Evolutionary conservation across 1,140 invertebrate genomes (phyloP).

Genomic region (Zaprionus lachaisei): DNA sequence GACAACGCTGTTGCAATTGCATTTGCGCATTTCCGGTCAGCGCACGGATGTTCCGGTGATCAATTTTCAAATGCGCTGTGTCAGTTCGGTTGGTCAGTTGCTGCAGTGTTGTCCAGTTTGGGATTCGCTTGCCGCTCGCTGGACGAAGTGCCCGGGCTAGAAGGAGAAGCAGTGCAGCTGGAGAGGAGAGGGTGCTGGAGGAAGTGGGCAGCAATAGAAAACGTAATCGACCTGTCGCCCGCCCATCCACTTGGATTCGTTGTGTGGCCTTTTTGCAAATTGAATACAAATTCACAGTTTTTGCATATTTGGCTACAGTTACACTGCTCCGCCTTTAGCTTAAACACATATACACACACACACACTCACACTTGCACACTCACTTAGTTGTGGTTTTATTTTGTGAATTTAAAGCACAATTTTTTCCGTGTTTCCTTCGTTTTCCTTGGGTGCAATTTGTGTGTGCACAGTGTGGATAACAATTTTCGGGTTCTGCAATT

Average conservation of each 20-base stretch:
- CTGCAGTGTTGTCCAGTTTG: constrained; percentile 28
- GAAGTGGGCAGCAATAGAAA: not conserved
- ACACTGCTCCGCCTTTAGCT: constrained; percentile 22
- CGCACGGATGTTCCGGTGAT: constrained; percentile 82
- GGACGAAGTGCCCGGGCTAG: not conserved
- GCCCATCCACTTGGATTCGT: constrained; percentile 59
- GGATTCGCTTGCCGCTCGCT: constrained; percentile 2
- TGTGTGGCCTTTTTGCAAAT: constrained; percentile 58
- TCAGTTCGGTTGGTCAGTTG: constrained; percentile 62
- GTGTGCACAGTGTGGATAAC: constrained; percentile 44
- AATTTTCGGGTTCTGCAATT: constrained; percentile 53
- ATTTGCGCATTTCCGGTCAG: constrained; percentile 81
- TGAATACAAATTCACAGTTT: constrained; percentile 76
- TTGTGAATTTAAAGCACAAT: constrained; percentile 62
- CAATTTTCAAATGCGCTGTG: constrained; percentile 82
- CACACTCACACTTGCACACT: constrained; percentile 21
- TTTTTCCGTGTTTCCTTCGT: constrained; percentile 27
- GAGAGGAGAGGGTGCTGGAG: not conserved
- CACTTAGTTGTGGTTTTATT: constrained; percentile 46
- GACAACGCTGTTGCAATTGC: constrained; percentile 52
- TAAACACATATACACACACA: constrained; percentile 19
- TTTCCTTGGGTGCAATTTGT: constrained; percentile 55
- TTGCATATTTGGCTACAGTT: constrained; percentile 68
- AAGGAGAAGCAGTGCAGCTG: not conserved
- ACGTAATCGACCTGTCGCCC: constrained; percentile 69